These are phyloP conservation scores for Harlomillsia oculata DNA, from an alignment of 1,140 invertebrate species.

Conservation along the genomic window DNA sequence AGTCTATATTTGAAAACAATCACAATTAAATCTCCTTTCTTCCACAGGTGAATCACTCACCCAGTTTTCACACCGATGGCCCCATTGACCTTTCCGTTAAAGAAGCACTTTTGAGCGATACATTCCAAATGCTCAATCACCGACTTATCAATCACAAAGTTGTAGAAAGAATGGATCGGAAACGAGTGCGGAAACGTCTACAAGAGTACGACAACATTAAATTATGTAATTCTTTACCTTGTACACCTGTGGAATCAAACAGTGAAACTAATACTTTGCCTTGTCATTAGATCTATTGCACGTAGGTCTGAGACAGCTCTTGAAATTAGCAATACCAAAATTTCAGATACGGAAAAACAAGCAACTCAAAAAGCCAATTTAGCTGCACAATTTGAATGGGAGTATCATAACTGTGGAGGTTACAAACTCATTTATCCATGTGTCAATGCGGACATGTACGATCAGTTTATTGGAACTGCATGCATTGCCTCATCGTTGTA, in stretches of 20 bases:
- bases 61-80: constrained; percentile 79
- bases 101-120: constrained; percentile 64
- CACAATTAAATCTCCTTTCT: no score
- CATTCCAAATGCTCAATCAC: constrained; percentile 70
- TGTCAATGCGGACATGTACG: constrained; percentile 48
- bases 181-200: constrained; percentile 42
- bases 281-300: background rate
- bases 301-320: no score
- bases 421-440: constrained; percentile 52
- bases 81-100: constrained; percentile 73
- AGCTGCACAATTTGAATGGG: constrained; percentile 11
- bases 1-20: no score
- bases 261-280: no score
- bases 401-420: constrained; percentile 49
- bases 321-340: no score
- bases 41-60: constrained; percentile 81
- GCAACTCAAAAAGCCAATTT: no score
- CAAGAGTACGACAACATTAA: constrained; percentile 1
- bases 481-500: no score
- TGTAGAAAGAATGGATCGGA: constrained; percentile 50
- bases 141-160: constrained; percentile 64
- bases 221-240: no score
- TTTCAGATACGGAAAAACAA: constrained; percentile 49
- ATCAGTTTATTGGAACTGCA: constrained; percentile 61
- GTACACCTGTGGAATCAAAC: no score